Percentiles rank a stretch among this genome's conserved stretches.
These are phyloP conservation scores for Lepidurus packardi DNA, from an alignment of 1,140 invertebrate genomes.

Conservation along the genomic window DNA sequence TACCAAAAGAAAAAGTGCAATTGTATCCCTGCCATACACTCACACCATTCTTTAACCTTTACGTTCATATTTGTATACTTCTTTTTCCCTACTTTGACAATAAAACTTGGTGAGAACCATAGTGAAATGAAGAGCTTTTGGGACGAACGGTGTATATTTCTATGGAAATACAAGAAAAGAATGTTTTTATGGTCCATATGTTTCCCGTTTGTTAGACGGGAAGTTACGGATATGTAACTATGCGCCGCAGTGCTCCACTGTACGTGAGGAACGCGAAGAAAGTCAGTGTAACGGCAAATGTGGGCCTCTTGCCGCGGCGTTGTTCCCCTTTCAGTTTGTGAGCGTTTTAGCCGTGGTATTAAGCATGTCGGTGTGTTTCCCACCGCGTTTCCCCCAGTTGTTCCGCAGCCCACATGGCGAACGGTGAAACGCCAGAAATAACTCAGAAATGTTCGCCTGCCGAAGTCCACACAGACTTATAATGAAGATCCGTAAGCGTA, in stretches of 20 bases:
- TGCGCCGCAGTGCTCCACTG: background rate
- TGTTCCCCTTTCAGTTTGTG: background rate
- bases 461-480: background rate
- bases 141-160: too few relatives aligned
- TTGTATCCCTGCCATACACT: background rate
- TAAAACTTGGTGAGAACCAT: too few relatives aligned
- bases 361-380: background rate
- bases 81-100: too few relatives aligned
- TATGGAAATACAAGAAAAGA: too few relatives aligned
- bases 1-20: background rate
- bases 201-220: background rate
- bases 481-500: slow-evolving; percentile 18
- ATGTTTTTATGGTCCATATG: background rate
- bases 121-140: too few relatives aligned
- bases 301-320: background rate
- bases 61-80: too few relatives aligned
- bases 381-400: background rate
- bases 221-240: background rate
- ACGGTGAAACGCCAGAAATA: slow-evolving; percentile 8
- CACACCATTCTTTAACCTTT: background rate
- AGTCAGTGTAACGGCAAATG: background rate
- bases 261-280: background rate
- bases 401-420: slow-evolving; percentile 16
- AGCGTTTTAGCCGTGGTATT: background rate
- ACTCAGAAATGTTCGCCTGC: background rate